phyloP scores from a whole-genome alignment of 2,113 vertebrate genomes.

The Sitta europaea region DNA sequence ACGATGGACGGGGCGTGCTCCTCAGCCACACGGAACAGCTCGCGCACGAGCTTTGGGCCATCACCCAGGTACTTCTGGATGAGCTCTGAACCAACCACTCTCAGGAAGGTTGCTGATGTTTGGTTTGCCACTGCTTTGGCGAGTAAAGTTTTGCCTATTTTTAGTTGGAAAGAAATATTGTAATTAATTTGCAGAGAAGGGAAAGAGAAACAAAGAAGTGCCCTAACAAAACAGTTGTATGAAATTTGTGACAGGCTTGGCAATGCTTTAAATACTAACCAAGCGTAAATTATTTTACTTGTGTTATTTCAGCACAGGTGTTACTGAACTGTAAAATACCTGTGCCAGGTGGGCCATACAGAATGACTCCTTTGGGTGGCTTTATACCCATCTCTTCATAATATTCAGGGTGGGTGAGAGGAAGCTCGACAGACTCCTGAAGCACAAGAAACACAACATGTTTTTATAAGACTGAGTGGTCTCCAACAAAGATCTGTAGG shows the following conservation, averaged over 20 bases:
- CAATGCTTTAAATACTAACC: not conserved
- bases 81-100: constrained; percentile 94
- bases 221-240: not conserved
- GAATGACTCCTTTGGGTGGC: constrained; percentile 96
- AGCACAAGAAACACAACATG: not conserved
- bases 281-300: not conserved
- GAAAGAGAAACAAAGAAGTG: too few species aligned
- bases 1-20: constrained; percentile 96
- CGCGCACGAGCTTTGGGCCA: constrained; percentile 91
- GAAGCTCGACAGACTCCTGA: constrained; percentile 97
- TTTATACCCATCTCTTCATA: constrained; percentile 99
- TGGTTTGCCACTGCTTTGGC: constrained; percentile 99
- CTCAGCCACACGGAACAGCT: constrained; percentile 94
- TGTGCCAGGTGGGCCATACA: constrained; percentile 95
- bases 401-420: constrained; percentile 96
- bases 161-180: not conserved
- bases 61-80: constrained; percentile 98
- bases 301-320: not conserved
- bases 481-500: not conserved
- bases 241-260: not conserved
- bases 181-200: not conserved
- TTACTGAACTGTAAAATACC: constrained; percentile 65
- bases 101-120: constrained; percentile 94
- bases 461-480: not conserved
- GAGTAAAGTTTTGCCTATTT: constrained; percentile 90